Conservation (phyloP, 2,797 vertebrate species). For the Tapera naevia region DNA sequence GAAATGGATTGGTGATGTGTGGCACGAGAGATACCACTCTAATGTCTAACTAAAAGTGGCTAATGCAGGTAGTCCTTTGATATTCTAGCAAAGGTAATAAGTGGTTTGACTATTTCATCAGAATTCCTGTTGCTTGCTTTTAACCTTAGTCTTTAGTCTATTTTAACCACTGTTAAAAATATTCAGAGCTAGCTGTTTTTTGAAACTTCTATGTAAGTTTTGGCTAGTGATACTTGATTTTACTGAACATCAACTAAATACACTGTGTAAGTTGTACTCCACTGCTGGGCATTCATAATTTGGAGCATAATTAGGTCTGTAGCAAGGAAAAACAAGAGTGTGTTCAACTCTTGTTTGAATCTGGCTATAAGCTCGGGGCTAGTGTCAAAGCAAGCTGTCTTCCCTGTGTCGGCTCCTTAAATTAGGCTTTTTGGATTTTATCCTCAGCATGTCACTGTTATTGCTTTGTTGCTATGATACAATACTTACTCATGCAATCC, state of each 20-base stretch:
- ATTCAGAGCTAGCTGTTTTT: background rate
- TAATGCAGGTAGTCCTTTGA: background rate
- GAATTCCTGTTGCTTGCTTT: background rate
- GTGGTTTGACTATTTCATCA: background rate
- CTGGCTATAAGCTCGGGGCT: conserved; percentile 45
- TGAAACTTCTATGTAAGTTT: background rate
- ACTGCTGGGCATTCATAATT: background rate
- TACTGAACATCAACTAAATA: background rate
- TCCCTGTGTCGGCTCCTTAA: conserved; percentile 65
- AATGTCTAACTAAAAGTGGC: background rate
- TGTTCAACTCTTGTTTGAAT: conserved; percentile 11
- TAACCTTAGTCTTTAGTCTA: background rate
- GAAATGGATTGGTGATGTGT: background rate
- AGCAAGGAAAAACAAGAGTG: conserved; percentile 32
- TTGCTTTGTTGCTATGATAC: conserved; percentile 79
- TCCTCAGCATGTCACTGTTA: conserved; percentile 69
- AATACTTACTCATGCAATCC: conserved; percentile 61
- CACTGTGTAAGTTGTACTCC: background rate
- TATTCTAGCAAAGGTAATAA: background rate
- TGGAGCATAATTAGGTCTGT: background rate
- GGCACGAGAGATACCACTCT: background rate
- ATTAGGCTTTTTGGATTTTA: conserved; percentile 71
- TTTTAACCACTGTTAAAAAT: background rate
- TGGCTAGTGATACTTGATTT: background rate
- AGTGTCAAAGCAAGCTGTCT: conserved; percentile 50